Evolutionary conservation across 2,113 vertebrate genomes (phyloP).

Genomic region (Macrotus californicus): DNA sequence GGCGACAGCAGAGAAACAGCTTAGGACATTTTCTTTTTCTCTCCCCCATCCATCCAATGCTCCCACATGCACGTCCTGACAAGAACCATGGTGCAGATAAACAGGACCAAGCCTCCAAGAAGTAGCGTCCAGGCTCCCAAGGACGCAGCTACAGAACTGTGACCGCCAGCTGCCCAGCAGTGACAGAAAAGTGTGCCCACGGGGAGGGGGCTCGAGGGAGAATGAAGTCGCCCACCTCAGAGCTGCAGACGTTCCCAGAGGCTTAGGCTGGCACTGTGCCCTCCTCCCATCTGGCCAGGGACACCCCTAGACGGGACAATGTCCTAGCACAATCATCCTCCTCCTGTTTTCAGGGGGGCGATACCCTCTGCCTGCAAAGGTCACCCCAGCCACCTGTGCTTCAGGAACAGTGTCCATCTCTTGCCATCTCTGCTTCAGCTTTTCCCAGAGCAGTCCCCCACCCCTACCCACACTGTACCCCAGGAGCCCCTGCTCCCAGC

Average conservation of each 20-base stretch:
- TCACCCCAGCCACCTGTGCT: neutral
- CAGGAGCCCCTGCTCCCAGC: neutral
- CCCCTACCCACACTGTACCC: neutral
- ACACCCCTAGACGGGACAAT: neutral
- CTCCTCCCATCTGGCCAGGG: neutral
- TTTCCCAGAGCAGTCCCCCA: neutral
- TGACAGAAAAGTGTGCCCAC: fast-evolving
- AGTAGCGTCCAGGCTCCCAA: neutral
- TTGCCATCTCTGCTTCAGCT: neutral
- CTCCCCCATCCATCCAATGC: neutral
- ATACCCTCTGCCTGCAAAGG: neutral
- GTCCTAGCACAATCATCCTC: neutral
- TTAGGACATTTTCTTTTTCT: neutral
- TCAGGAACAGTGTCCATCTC: neutral
- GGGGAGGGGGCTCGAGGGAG: neutral
- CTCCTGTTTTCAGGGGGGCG: too few relatives aligned
- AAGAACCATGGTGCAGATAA: neutral
- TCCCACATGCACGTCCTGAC: neutral
- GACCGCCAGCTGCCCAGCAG: neutral
- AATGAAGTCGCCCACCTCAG: neutral
- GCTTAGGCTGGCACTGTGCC: neutral
- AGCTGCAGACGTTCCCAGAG: neutral
- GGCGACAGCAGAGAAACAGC: neutral
- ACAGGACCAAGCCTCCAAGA: neutral
- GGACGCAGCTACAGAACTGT: neutral